Base-by-base conservation (phyloP, 1,140 invertebrate species). In the Himalopsyche phryganea region DNA sequence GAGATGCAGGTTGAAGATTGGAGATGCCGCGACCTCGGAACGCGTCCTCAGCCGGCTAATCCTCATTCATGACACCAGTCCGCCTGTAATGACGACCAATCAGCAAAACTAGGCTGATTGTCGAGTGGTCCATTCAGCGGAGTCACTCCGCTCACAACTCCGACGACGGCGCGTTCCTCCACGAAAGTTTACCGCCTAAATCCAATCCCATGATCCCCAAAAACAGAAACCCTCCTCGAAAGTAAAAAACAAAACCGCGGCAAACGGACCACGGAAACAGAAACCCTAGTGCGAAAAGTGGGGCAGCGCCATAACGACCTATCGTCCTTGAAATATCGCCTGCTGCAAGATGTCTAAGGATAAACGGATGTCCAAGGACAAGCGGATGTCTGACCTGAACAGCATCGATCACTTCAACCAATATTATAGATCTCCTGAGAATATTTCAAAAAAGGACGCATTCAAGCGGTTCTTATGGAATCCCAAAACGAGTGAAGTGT, bases 381-480 rank as follows among this genome's bases (percentile, higher is more conserved):
- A 77, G 59, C 68, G 76, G 38, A 66, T 70, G 2, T 77, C 75
- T 19, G 76, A 78, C 53, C 67, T 78, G 64, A 75, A 72, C 51
- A 77, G 74, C 66, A 57, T 82, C 68, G 81, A 83, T 73, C 73
- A 80, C 61, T 82, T 82, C 67, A 80, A 81, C 65, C 69, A 83
- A 64, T 85, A 85, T 68, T 85, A 84, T 68, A 65, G 77, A n/a
- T 74, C 81, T 60, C 76, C 80, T 50, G 81, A 82, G 60, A 76
- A 79, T 53, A 66, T 82, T 35, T 78, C 79, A 28, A 77, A 77
- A 49, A 79, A 79, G 63, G 77, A 86, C 64, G 80, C 77, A 55
- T 71, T 86, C 35, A 81, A 80, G 65, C 71, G 81, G 60, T 87
- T 87, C 70, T 65, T 90, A 15, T 88, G 83, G 79, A 85, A 89